Evolutionary conservation across 2,113 vertebrate genomes (phyloP).

Genomic region (Callipepla squamata): DNA sequence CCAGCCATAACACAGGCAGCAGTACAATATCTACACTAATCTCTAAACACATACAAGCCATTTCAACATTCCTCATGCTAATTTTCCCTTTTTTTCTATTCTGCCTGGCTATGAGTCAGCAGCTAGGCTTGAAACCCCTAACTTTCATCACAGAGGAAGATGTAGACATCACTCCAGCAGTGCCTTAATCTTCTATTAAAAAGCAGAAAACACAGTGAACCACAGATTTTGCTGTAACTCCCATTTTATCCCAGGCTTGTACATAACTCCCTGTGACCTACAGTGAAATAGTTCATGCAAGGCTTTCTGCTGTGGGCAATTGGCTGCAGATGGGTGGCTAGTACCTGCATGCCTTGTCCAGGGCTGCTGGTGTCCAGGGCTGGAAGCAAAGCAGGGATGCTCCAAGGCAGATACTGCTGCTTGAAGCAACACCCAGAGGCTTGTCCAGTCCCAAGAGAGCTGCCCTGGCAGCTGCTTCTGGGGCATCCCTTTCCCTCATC

Average conservation of each 20-base stretch:
- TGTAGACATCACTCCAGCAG: neutral
- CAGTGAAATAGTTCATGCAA: neutral
- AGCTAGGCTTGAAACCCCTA: slow-evolving; percentile 39
- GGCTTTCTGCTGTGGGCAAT: neutral
- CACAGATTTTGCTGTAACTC: neutral
- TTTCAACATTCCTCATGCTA: slow-evolving; percentile 22
- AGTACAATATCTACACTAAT: neutral
- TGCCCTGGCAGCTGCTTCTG: neutral
- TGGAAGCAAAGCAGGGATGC: neutral
- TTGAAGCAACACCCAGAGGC: neutral
- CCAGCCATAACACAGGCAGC: neutral
- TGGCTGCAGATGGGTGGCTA: neutral
- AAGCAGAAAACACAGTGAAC: neutral
- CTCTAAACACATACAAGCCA: neutral
- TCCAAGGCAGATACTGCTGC: neutral
- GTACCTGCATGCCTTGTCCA: neutral
- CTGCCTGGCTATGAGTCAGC: slow-evolving; percentile 40
- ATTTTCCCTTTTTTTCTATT: slow-evolving; percentile 51
- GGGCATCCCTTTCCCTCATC: neutral
- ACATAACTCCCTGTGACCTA: neutral
- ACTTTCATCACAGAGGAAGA: slow-evolving; percentile 5
- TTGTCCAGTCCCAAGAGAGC: neutral
- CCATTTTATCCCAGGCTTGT: fast-evolving
- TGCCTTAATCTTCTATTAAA: slow-evolving; percentile 16
- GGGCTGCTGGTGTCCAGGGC: neutral